Conservation (phyloP, 2,797 vertebrate genomes). For the Cossypha caffra region DNA sequence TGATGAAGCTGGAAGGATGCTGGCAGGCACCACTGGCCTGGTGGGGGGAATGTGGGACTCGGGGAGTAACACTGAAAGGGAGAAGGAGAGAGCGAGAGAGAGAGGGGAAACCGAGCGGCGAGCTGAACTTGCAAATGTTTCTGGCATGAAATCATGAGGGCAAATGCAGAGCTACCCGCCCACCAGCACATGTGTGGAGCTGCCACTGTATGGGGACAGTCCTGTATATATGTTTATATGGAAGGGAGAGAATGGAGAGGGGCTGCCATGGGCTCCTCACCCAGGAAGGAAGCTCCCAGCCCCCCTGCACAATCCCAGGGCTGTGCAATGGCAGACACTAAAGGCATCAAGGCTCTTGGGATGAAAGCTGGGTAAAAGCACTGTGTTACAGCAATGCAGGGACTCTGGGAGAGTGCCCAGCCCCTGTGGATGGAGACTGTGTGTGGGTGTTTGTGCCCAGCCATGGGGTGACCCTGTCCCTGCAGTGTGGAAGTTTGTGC, state of each 20-base stretch:
- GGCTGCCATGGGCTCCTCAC: neutral
- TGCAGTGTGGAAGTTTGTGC: neutral
- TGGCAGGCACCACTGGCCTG: neutral
- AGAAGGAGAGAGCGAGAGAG: neutral
- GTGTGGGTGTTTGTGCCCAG: neutral
- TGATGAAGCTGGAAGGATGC: neutral
- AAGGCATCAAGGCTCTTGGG: neutral
- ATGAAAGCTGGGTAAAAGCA: neutral
- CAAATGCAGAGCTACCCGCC: slow-evolving; percentile 33
- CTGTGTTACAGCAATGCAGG: neutral
- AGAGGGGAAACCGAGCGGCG: neutral
- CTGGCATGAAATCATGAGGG: slow-evolving; percentile 61
- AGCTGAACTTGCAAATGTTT: slow-evolving; percentile 60
- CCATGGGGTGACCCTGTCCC: neutral
- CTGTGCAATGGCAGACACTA: neutral
- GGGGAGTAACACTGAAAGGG: neutral
- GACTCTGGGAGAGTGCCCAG: fast-evolving
- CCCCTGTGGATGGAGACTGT: neutral
- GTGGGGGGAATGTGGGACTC: neutral
- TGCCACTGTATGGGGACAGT: neutral
- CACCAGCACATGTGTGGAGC: neutral
- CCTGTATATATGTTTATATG: neutral
- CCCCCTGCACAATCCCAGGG: fast-evolving
- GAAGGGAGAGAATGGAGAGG: neutral
- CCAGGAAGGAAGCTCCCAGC: fast-evolving